These are phyloP conservation scores for Micromys minutus DNA, from an alignment of 2,113 vertebrate genomes.

Conservation along the genomic window DNA sequence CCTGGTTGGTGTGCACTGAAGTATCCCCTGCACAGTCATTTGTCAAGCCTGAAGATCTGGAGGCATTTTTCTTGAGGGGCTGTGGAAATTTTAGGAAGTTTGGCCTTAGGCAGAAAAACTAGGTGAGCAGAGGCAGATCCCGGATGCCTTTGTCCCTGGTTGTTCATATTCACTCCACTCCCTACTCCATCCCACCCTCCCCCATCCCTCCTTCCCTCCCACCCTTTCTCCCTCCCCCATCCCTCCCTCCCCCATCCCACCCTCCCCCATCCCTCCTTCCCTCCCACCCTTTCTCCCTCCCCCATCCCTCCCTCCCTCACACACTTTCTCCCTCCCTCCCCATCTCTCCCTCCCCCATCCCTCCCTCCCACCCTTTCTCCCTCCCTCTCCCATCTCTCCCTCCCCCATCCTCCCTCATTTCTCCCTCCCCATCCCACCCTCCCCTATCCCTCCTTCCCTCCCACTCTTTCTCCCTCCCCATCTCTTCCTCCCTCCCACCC, in stretches of 20 bases:
- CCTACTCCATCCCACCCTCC: background rate
- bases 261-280: background rate
- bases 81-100: background rate
- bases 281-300: too few relatives aligned
- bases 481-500: background rate
- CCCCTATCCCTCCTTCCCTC: too few relatives aligned
- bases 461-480: too few relatives aligned
- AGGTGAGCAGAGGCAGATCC: background rate
- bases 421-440: too few relatives aligned
- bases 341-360: background rate
- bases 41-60: background rate
- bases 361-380: background rate
- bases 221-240: too few relatives aligned
- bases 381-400: background rate
- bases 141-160: background rate
- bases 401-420: fast-evolving
- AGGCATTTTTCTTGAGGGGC: too few relatives aligned
- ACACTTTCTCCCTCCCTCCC: fast-evolving
- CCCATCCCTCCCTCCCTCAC: background rate
- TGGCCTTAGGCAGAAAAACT: background rate
- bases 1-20: background rate
- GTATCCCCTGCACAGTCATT: too few relatives aligned
- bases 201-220: background rate
- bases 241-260: too few relatives aligned
- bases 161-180: background rate